Percentiles rank a stretch among this genome's conserved stretches.
Conservation (phyloP, 2,797 vertebrate genomes). For the Scolopax bukidnonensis region DNA sequence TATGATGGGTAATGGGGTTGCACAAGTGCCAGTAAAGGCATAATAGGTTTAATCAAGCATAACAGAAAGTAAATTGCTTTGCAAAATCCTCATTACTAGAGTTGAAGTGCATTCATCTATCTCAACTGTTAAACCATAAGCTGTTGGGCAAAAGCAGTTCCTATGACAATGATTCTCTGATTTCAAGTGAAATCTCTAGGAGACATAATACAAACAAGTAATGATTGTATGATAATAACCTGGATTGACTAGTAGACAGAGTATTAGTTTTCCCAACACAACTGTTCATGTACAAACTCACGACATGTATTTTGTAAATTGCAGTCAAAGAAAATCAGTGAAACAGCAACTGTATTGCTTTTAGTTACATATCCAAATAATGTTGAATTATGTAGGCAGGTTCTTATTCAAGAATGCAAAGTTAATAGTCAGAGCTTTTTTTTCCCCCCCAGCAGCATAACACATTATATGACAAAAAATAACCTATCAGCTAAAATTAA, state of each 20-base stretch:
- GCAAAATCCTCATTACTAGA: conserved; percentile 60
- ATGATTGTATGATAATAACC: conserved; percentile 12
- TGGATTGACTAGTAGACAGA: neutral
- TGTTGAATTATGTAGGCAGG: neutral
- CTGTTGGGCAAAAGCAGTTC: conserved; percentile 1
- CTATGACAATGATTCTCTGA: neutral
- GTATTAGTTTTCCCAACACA: neutral
- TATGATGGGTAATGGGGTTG: conserved; percentile 57
- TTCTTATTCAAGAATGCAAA: neutral
- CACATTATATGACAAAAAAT: neutral
- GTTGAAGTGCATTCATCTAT: conserved; percentile 48
- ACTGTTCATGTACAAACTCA: neutral
- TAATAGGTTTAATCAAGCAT: conserved; percentile 67
- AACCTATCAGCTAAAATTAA: neutral
- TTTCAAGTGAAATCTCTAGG: conserved; percentile 40
- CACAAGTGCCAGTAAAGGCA: conserved; percentile 56
- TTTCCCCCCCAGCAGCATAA: rapidly evolving
- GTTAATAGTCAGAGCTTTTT: neutral
- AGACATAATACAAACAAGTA: conserved; percentile 27
- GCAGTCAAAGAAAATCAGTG: neutral
- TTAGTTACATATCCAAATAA: neutral
- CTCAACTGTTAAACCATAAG: conserved; percentile 27
- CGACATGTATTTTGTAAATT: neutral
- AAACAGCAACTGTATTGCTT: neutral
- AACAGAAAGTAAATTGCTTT: conserved; percentile 65